Base-by-base conservation (phyloP, 2,888 invertebrate genomes). In the Drosophila vallismaia region DNA sequence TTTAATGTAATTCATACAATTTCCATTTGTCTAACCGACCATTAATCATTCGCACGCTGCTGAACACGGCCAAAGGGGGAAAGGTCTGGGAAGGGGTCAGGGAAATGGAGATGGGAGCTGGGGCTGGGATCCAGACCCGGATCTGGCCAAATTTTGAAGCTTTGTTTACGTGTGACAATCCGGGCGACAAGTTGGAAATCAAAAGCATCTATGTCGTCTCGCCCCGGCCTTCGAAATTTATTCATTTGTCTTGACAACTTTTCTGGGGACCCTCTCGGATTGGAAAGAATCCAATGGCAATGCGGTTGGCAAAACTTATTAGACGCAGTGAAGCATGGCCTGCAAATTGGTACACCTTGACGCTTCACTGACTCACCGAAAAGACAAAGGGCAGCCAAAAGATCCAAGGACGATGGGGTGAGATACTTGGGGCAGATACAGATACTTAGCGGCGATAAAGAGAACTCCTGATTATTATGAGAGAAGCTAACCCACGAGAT, bases 1-100 rank as follows among this genome's bases (percentile, higher is more conserved):
- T 90, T 89, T 88, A 89, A 90, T 89, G 89, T 88, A 90, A 90
- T 90, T 89, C 89, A 88, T 89, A 89, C 89, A 89, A 90, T 90
- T 90, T 90, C 90, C 89, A 91, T 91, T 90, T 91, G 90, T 91
- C 91, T 90, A 82, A 87, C 76, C 87, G 80, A 83, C 86, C 90
- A 90, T 90, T 90, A 90, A 90, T 90, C 90, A 90, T 90, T 90
- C 82, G 78, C 83, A 89, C 85, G 79, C 79, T 73, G 86, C 82
- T 87, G 88, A 73, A 62, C 83, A 86, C 70, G 68, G 50, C 62
- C 79, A 70, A 66, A 63, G 49, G 56, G 79, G 48, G 24, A 45
- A 12, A 33, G 26, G 54, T 14, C 7, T 19, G 38, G 45, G 38
- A 12, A 19, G 38, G 8, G 8, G 9, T 28, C 28, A 28, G 28